A percentile compares a stretch with the other conserved stretches of the same genome.
phyloP scores from a whole-genome alignment of 2,888 invertebrate genomes.

The Invenusta paracnida region DNA sequence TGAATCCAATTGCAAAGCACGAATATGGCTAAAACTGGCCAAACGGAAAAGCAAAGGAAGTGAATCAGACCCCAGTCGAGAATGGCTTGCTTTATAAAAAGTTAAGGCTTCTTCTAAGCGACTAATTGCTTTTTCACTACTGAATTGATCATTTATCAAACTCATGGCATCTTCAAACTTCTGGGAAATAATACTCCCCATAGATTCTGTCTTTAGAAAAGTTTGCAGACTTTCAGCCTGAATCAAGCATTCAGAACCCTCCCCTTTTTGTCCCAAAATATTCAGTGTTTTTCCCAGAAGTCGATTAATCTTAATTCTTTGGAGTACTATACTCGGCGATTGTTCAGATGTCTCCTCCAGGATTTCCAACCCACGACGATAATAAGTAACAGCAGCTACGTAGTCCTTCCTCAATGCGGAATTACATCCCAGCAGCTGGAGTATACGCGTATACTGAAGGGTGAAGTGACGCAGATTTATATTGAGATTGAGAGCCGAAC shows the following conservation, averaged over 20 bases:
- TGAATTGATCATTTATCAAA: neutral
- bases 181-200: neutral
- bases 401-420: neutral
- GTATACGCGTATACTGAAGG: neutral
- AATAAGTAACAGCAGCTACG: neutral
- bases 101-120: neutral
- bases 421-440: neutral
- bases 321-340: neutral
- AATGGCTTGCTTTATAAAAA: neutral
- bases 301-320: neutral
- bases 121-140: neutral
- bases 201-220: neutral
- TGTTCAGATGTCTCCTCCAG: neutral
- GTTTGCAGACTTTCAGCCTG: neutral
- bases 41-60: neutral
- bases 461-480: neutral
- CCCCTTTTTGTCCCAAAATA: neutral
- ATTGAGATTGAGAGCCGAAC: neutral
- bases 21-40: neutral
- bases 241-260: neutral
- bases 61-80: neutral
- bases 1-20: neutral
- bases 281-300: neutral
- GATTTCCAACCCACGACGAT: neutral
- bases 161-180: neutral